Evolutionary conservation across 2,797 vertebrate genomes (phyloP).

Genomic region (Podargus strigoides): DNA sequence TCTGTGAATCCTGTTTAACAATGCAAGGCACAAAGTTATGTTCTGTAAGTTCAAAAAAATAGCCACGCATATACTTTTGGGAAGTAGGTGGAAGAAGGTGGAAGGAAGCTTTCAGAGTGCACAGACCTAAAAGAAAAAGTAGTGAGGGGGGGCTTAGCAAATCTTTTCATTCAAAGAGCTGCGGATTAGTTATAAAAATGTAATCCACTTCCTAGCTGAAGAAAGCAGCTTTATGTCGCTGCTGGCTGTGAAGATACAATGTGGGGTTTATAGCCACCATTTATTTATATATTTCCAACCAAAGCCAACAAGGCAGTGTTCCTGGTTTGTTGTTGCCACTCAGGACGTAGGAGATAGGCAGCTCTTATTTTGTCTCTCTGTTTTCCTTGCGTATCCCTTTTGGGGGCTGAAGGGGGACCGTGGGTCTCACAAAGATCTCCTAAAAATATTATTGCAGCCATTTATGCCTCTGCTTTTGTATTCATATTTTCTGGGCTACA

Average conservation of each 20-base stretch:
- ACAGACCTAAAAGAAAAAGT: constrained; percentile 5
- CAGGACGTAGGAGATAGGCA: fast-evolving
- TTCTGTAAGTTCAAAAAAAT: not conserved
- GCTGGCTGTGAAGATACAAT: constrained; percentile 46
- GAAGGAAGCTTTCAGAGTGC: not conserved
- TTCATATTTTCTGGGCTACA: not conserved
- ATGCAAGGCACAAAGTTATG: constrained; percentile 46
- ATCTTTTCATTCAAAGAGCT: constrained; percentile 40
- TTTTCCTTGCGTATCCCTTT: not conserved
- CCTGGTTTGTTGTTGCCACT: not conserved
- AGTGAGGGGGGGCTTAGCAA: not conserved
- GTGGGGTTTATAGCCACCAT: not conserved
- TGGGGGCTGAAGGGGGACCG: no score
- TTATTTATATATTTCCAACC: not conserved
- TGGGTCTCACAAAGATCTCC: not conserved
- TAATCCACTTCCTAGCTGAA: constrained; percentile 56
- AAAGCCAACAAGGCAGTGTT: not conserved
- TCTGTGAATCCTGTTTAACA: constrained; percentile 31
- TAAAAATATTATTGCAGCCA: not conserved
- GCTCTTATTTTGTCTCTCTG: not conserved
- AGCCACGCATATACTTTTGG: not conserved
- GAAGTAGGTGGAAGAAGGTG: not conserved
- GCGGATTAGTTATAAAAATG: constrained; percentile 56
- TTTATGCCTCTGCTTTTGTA: not conserved
- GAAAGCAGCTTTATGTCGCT: constrained; percentile 52